Conservation (phyloP, 2,888 invertebrate genomes). For the Lasioglossum villosulum region DNA sequence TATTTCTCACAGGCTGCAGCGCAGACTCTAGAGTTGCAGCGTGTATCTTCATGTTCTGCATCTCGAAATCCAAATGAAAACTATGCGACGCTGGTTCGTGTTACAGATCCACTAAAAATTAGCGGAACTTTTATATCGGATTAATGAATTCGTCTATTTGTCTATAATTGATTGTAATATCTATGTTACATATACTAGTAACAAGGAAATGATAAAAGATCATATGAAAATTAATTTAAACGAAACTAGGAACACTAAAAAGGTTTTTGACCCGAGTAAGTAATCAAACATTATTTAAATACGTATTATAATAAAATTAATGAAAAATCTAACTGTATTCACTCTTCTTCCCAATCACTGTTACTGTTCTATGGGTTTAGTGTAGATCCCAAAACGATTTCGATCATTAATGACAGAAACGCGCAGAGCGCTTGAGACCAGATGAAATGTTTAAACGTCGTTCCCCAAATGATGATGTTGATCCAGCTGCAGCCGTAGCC, state of each 20-base stretch:
- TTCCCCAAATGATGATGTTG: background rate
- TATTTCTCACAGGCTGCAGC: slow-evolving; percentile 44
- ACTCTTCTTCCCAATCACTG: no score
- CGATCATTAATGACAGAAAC: background rate
- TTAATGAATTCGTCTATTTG: no score
- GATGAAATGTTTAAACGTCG: background rate
- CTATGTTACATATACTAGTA: no score
- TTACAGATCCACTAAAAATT: slow-evolving; percentile 15
- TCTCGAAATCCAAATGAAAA: slow-evolving; percentile 48
- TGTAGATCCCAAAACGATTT: background rate
- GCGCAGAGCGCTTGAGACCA: no score
- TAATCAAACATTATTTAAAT: no score
- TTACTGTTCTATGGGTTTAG: background rate
- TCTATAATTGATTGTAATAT: no score
- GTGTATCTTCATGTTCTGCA: slow-evolving; percentile 30
- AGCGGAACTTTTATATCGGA: background rate
- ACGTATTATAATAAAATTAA: no score
- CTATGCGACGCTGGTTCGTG: slow-evolving; percentile 33
- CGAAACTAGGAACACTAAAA: background rate
- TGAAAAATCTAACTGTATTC: no score
- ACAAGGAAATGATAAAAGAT: no score
- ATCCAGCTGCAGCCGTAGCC: background rate
- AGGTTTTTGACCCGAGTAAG: background rate
- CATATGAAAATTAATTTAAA: background rate
- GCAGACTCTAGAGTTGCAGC: slow-evolving; percentile 18